Conservation (phyloP, 2,888 invertebrate species). For the Cheilosia variabilis region DNA sequence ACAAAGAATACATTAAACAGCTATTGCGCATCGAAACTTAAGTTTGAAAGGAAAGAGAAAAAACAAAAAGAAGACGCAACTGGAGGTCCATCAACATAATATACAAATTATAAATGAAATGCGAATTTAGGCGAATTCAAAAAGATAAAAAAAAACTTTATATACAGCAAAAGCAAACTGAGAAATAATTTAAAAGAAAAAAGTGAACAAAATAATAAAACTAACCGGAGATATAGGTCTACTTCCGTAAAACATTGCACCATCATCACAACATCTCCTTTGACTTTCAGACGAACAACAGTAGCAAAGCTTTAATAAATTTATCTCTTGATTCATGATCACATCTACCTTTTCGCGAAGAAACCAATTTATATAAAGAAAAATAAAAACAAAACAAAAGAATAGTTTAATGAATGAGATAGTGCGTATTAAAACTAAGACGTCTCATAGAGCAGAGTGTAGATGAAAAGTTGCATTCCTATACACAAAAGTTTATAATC, state of each 20-base stretch:
- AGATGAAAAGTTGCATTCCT: constrained; percentile 59
- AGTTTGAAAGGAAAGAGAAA: constrained; percentile 6
- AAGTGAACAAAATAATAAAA: constrained; percentile 75
- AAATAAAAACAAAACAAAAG: constrained; percentile 72
- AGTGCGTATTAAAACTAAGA: constrained; percentile 67
- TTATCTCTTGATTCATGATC: constrained; percentile 77
- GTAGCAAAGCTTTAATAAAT: constrained; percentile 77
- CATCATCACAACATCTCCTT: constrained; percentile 76
- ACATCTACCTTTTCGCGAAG: constrained; percentile 78
- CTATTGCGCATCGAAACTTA: not conserved
- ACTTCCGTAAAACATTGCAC: constrained; percentile 77
- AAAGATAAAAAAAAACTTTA: constrained; percentile 43
- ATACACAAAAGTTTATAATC: constrained; percentile 40
- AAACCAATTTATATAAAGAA: constrained; percentile 71
- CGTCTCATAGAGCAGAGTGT: constrained; percentile 52
- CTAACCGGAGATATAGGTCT: constrained; percentile 80
- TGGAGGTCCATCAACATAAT: constrained; percentile 2
- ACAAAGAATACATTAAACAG: not conserved
- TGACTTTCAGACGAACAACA: constrained; percentile 77
- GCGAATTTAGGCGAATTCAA: constrained; percentile 33
- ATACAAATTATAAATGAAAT: constrained; percentile 17
- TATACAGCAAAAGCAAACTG: constrained; percentile 58
- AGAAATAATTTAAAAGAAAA: constrained; percentile 64
- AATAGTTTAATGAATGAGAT: constrained; percentile 70
- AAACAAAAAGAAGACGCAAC: not conserved